These are phyloP conservation scores for Tuberolachnus salignus DNA, from an alignment of 2,888 invertebrate genomes.

Conservation along the genomic window DNA sequence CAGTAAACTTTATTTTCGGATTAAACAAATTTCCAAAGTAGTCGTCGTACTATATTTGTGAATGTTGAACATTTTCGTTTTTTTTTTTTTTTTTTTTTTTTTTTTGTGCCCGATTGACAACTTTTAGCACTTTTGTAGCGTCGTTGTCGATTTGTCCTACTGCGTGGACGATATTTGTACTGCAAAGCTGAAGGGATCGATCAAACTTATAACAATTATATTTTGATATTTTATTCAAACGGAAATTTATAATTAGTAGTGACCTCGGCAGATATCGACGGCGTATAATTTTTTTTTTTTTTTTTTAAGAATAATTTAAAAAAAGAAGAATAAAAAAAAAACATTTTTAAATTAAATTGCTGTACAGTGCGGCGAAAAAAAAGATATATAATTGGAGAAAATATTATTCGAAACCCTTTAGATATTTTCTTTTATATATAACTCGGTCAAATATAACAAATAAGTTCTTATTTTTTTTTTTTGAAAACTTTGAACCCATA, in stretches of 20 bases:
- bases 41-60: too few relatives aligned
- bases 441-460: conserved; percentile 9
- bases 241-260: too few relatives aligned
- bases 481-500: conserved; percentile 30
- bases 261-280: too few relatives aligned
- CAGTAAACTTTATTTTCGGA: too few relatives aligned
- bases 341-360: neutral
- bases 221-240: too few relatives aligned
- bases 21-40: too few relatives aligned
- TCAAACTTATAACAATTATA: too few relatives aligned
- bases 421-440: conserved; percentile 33
- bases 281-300: too few relatives aligned
- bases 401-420: neutral
- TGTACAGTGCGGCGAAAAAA: neutral
- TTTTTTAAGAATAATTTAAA: too few relatives aligned
- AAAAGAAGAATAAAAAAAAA: too few relatives aligned
- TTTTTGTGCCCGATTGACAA: too few relatives aligned
- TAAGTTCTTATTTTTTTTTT: too few relatives aligned
- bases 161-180: neutral
- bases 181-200: neutral
- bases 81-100: conserved; percentile 6
- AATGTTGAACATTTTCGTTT: neutral
- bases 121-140: neutral
- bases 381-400: neutral
- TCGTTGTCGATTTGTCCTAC: neutral